A percentile compares a stretch with the other conserved stretches of the same genome.
Conservation (phyloP, 2,113 vertebrate species). For the Origma solitaria region DNA sequence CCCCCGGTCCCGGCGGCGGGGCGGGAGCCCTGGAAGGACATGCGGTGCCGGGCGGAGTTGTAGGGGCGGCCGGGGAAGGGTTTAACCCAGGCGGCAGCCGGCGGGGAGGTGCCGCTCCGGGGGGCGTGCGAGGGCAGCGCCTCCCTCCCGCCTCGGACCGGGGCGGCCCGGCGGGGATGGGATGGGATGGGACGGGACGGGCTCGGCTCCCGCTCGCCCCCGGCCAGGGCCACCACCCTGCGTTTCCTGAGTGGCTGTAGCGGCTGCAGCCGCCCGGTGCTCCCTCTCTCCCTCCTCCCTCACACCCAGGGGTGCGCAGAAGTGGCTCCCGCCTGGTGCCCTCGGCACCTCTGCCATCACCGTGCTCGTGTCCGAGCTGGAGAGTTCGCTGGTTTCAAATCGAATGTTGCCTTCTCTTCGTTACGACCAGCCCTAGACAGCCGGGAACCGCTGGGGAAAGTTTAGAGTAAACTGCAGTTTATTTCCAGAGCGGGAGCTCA, state of each 20-base stretch:
- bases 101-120: neutral
- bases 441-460: neutral
- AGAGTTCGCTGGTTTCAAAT: fast-evolving
- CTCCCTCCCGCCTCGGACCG: neutral
- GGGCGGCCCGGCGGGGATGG: neutral
- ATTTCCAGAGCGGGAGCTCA: neutral
- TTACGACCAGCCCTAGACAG: fast-evolving
- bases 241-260: neutral
- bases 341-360: neutral
- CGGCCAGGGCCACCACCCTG: too few relatives aligned
- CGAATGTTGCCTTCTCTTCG: neutral
- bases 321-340: neutral
- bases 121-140: neutral
- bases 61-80: neutral
- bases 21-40: neutral
- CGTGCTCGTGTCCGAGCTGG: neutral
- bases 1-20: neutral
- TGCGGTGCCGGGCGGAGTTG: neutral
- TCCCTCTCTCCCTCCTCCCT: neutral
- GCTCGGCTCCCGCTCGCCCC: neutral
- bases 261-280: neutral
- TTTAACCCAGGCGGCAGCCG: neutral
- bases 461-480: neutral
- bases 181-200: neutral
- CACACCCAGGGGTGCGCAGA: neutral